Conservation (phyloP, 1,140 invertebrate species). For the Laupala kohalensis region DNA sequence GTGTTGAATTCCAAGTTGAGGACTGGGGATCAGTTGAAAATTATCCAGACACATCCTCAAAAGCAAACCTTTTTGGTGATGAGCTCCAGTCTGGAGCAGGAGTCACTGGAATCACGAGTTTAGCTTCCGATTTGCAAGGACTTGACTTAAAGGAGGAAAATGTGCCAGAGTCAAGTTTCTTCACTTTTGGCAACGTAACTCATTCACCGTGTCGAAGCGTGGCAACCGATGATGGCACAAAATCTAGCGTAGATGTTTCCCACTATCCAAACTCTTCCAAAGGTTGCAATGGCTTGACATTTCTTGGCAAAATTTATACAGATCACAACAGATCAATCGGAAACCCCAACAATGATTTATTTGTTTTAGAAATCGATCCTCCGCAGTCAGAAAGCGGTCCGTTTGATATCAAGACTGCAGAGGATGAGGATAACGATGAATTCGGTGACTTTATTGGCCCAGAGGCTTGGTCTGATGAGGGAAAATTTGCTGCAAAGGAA, state of each 20-base stretch:
- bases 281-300: neutral
- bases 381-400: neutral
- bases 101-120: too few species aligned
- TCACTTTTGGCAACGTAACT: too few species aligned
- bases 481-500: conserved; percentile 1
- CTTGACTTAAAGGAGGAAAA: neutral
- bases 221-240: neutral
- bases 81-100: neutral
- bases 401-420: neutral
- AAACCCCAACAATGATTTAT: neutral
- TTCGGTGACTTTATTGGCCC: conserved; percentile 25
- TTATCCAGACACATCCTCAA: neutral
- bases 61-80: neutral
- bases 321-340: neutral
- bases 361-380: neutral
- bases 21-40: conserved; percentile 3
- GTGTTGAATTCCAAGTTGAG: conserved; percentile 3
- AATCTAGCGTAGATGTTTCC: neutral
- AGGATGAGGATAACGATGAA: conserved; percentile 20
- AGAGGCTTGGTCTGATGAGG: conserved; percentile 6
- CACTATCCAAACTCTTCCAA: neutral
- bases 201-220: too few species aligned
- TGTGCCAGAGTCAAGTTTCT: too few species aligned
- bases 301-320: conserved; percentile 4
- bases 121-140: neutral